Conservation (phyloP, 1,140 invertebrate species). For the Rhyacophila brunnea region DNA sequence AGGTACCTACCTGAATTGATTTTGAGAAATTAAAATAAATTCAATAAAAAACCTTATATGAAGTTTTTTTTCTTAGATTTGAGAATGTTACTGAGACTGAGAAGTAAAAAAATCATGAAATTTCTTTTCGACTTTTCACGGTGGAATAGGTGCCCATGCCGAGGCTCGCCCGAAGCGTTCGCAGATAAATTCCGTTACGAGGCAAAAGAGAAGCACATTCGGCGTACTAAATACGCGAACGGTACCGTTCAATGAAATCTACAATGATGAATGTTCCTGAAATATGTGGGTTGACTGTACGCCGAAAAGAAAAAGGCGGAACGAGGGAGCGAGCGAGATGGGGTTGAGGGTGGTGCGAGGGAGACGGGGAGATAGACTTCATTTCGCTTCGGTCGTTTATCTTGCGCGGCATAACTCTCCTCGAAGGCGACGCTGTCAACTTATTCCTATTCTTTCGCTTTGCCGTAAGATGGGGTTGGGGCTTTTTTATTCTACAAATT, state of each 20-base stretch:
- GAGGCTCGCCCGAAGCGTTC: conserved; percentile 32
- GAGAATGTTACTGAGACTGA: too few species aligned
- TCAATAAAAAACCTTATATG: too few species aligned
- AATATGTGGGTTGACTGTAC: conserved; percentile 35
- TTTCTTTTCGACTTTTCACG: conserved; percentile 6
- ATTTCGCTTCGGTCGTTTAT: conserved; percentile 58
- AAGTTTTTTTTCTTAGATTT: too few species aligned
- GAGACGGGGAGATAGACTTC: conserved; percentile 39
- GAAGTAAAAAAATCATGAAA: too few species aligned
- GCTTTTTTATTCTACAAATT: conserved; percentile 22
- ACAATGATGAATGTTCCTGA: conserved; percentile 31
- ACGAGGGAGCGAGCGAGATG: neutral
- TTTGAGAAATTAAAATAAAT: too few species aligned
- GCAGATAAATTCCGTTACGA: conserved; percentile 35
- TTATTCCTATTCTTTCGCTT: conserved; percentile 58
- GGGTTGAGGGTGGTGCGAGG: conserved; percentile 1
- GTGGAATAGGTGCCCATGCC: conserved; percentile 10
- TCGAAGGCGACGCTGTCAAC: conserved; percentile 56
- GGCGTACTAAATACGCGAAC: conserved; percentile 35
- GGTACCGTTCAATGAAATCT: conserved; percentile 31
- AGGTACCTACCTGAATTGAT: too few species aligned
- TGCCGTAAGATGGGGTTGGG: conserved; percentile 49
- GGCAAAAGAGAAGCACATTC: conserved; percentile 35
- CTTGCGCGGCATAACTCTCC: conserved; percentile 55
- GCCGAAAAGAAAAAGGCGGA: conserved; percentile 30